Conservation (phyloP, 2,888 invertebrate species). For the Scrobipalpa costella region DNA sequence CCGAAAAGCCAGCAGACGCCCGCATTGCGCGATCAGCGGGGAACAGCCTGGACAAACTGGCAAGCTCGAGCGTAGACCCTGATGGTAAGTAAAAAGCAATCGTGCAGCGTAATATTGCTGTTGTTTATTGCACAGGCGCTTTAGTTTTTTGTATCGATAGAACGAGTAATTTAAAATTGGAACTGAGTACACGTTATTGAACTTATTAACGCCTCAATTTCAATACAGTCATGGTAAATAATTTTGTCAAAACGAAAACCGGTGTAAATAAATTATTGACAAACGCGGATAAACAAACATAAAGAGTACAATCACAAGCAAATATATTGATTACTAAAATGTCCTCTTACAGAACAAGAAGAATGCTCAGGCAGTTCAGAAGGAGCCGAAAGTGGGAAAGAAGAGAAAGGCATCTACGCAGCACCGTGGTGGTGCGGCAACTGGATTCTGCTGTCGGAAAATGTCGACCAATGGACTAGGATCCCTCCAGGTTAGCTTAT, state of each 20-base stretch:
- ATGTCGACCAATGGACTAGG: conserved; percentile 71
- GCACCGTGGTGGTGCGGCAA: conserved; percentile 89
- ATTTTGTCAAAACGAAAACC: too few relatives aligned
- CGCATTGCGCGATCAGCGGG: conserved; percentile 87
- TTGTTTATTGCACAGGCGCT: conserved; percentile 1
- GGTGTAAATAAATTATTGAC: too few relatives aligned
- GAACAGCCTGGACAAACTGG: conserved; percentile 85
- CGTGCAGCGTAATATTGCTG: background rate
- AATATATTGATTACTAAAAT: too few relatives aligned
- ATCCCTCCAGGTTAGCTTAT: conserved; percentile 63
- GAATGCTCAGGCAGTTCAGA: conserved; percentile 79
- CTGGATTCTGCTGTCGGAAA: conserved; percentile 84
- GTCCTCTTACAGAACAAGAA: conserved; percentile 74
- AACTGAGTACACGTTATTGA: too few relatives aligned
- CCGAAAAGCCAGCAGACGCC: conserved; percentile 72
- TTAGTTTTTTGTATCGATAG: background rate
- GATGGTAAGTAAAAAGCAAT: conserved; percentile 59
- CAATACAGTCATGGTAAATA: too few relatives aligned
- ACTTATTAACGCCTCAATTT: too few relatives aligned
- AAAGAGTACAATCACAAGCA: too few relatives aligned
- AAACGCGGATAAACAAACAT: too few relatives aligned
- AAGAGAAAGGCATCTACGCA: conserved; percentile 88
- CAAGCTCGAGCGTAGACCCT: conserved; percentile 84
- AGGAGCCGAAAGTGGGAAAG: conserved; percentile 69
- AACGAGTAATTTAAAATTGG: too few relatives aligned